phyloP scores from a whole-genome alignment of 1,140 invertebrate genomes.

The Littorina saxatilis region DNA sequence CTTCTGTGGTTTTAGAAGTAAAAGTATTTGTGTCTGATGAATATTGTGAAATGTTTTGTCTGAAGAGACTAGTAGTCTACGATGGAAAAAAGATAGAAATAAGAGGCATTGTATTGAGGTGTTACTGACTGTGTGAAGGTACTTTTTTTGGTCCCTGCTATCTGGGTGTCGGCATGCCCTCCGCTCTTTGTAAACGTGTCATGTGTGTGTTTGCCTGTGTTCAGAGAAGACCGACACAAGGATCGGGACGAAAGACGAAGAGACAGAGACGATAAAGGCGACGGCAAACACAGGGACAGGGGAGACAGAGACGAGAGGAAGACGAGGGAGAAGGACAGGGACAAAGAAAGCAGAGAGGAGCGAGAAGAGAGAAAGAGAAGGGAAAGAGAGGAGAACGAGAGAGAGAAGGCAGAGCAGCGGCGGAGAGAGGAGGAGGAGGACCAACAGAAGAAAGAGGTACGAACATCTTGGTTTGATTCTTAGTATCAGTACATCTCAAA shows the following conservation, averaged over 20 bases:
- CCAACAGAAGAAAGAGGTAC: background rate
- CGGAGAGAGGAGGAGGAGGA: background rate
- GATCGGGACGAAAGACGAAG: background rate
- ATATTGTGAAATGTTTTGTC: too few species aligned
- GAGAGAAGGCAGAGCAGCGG: background rate
- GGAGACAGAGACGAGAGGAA: background rate
- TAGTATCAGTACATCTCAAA: too few species aligned
- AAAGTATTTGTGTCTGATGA: too few species aligned
- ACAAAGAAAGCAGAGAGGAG: background rate
- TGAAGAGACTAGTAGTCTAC: too few species aligned
- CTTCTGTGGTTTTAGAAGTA: too few species aligned
- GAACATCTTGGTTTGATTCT: too few species aligned
- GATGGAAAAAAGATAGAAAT: too few species aligned
- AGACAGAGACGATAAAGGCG: background rate
- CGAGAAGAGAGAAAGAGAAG: background rate
- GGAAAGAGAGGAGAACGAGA: background rate
- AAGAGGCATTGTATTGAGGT: too few species aligned
- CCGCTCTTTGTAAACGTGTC: too few species aligned
- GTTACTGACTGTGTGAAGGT: too few species aligned
- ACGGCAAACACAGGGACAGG: background rate
- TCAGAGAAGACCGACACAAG: conserved; percentile 8
- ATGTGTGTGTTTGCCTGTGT: background rate
- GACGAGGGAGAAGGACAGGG: background rate
- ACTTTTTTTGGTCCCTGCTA: too few species aligned
- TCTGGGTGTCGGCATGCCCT: too few species aligned